Conservation (phyloP, 2,888 invertebrate genomes). For the Tubulanus polymorphus region DNA sequence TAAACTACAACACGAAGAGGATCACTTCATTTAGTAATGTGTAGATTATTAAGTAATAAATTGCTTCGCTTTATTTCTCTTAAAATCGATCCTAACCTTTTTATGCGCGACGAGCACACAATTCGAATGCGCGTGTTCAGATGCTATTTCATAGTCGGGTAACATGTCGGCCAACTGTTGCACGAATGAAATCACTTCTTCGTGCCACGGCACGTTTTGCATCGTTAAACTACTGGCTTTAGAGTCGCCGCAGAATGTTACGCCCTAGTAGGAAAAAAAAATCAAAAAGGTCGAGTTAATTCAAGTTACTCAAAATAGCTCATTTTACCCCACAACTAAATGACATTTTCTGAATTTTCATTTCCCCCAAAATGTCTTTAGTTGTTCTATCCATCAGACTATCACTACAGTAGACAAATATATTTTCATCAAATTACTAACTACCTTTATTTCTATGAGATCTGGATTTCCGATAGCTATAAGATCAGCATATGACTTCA, state of each 20-base stretch:
- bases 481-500: slow-evolving; percentile 58
- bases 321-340: no score
- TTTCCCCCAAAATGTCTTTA: no score
- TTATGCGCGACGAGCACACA: slow-evolving; percentile 59
- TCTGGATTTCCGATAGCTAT: slow-evolving; percentile 59
- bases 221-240: slow-evolving; percentile 58
- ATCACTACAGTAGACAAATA: no score
- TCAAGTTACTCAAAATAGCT: no score
- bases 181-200: slow-evolving; percentile 59
- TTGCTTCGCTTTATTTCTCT: background rate
- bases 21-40: background rate
- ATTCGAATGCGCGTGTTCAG: slow-evolving; percentile 62
- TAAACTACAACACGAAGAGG: slow-evolving; percentile 52
- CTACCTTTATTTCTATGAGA: slow-evolving; percentile 62
- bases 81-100: slow-evolving; percentile 49
- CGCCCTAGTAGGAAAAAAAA: slow-evolving; percentile 53
- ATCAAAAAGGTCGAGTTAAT: background rate
- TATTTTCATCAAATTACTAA: no score
- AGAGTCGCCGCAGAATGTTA: slow-evolving; percentile 61
- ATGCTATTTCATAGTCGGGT: slow-evolving; percentile 58
- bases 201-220: slow-evolving; percentile 63
- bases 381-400: no score
- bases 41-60: slow-evolving; percentile 1
- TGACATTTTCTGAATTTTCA: no score
- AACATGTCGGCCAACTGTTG: slow-evolving; percentile 53